phyloP scores from a whole-genome alignment of 1,140 invertebrate species.

The Drosophila nigromelanica region DNA sequence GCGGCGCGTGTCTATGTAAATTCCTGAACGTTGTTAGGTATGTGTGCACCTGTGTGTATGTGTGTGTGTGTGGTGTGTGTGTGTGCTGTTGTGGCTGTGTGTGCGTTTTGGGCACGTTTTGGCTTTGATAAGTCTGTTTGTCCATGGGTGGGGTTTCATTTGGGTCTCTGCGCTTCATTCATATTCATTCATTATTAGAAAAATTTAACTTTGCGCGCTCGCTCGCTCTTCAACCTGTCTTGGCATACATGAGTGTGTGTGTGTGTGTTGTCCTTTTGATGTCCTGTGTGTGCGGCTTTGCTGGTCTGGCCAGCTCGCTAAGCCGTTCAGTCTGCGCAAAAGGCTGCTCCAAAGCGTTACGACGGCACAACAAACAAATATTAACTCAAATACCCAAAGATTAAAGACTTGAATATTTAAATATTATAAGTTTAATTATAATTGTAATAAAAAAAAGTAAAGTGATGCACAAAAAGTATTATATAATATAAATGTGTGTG shows the following conservation, averaged over 20 bases:
- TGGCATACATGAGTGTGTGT: conserved; percentile 8
- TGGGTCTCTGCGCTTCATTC: conserved; percentile 63
- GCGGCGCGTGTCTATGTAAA: conserved; percentile 61
- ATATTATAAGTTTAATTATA: conserved; percentile 1
- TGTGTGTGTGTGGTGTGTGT: conserved; percentile 24
- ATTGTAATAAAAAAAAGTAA: neutral
- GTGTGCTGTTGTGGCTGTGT: conserved; percentile 39
- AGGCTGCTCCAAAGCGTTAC: conserved; percentile 73
- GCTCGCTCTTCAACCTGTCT: conserved; percentile 42
- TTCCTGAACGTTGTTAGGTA: conserved; percentile 46
- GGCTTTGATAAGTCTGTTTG: conserved; percentile 74
- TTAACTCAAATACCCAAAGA: conserved; percentile 18
- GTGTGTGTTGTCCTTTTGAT: conserved; percentile 63
- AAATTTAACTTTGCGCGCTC: conserved; percentile 64
- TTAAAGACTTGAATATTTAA: conserved; percentile 4
- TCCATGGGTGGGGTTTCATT: conserved; percentile 44
- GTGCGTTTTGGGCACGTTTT: conserved; percentile 79
- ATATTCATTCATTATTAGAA: conserved; percentile 83
- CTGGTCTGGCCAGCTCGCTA: conserved; percentile 45
- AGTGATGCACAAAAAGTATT: conserved; percentile 21
- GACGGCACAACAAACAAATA: conserved; percentile 36
- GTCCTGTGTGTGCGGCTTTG: conserved; percentile 53
- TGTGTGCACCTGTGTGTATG: neutral
- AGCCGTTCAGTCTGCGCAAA: conserved; percentile 76
- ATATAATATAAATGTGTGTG: neutral